Conservation (phyloP, 2,888 invertebrate genomes). For the Xestia c-nigrum region DNA sequence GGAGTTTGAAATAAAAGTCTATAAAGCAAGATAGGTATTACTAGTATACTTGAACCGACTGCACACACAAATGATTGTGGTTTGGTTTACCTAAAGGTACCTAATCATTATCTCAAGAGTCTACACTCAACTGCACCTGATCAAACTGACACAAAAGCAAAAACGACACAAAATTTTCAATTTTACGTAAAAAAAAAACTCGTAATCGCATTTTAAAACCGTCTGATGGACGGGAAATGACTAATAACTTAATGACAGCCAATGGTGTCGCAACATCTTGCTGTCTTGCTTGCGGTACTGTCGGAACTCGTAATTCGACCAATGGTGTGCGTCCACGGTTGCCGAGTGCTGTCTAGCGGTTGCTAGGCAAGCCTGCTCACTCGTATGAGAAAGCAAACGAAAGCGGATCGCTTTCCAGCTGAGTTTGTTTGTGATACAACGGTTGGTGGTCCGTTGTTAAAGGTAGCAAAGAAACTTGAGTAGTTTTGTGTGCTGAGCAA, state of each 20-base stretch:
- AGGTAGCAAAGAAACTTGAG: conserved; percentile 32
- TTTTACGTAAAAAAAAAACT: conserved; percentile 17
- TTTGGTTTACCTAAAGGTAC: not conserved
- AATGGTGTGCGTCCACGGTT: conserved; percentile 65
- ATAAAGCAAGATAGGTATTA: not conserved
- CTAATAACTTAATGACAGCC: conserved; percentile 61
- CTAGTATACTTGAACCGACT: not conserved
- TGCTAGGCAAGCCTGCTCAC: conserved; percentile 71
- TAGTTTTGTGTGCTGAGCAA: conserved; percentile 1
- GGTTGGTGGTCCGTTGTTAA: conserved; percentile 39
- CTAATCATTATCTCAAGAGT: conserved; percentile 3
- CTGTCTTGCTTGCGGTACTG: conserved; percentile 55
- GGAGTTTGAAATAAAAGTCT: not conserved
- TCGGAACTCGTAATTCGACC: conserved; percentile 57
- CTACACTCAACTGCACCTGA: conserved; percentile 11
- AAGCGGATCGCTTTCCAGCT: conserved; percentile 83
- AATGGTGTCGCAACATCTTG: conserved; percentile 55
- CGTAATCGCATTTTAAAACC: conserved; percentile 53
- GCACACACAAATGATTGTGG: not conserved
- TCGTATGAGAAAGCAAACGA: conserved; percentile 83
- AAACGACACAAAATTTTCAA: conserved; percentile 21
- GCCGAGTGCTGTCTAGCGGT: conserved; percentile 52
- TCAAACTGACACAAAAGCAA: conserved; percentile 3
- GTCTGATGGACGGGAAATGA: conserved; percentile 58
- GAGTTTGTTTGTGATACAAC: conserved; percentile 61